Base-by-base conservation (phyloP, 2,797 vertebrate genomes). In the Cottoperca gobio region DNA sequence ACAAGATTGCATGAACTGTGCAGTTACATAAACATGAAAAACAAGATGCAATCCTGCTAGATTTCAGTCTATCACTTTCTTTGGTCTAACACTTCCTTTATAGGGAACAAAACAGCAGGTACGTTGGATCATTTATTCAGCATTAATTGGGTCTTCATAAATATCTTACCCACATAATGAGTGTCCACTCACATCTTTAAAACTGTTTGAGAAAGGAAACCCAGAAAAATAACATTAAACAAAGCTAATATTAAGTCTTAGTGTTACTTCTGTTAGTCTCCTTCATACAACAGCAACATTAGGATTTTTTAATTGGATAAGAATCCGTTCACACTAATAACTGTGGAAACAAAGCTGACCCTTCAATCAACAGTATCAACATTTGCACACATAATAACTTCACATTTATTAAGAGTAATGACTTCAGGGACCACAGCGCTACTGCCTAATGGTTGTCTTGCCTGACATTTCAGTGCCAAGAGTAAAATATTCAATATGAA, bases 21-120 rank as follows among this genome's bases (percentile, higher is more conserved):
- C 19, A 39, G 33, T 84, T 80, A 75, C 17, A 72, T 57, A 73
- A 83, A 90, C 42, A 60, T 31, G 45, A 61, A 82, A 81, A 84
- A 70, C 42, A 81, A 69, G 59, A 73, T 73, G 24, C 60, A 55
- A 82, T 69, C 43, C 35, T 39, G 42, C 13, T 46, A 70, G 55
- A 24, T 64, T 77, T 75, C 2, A 43, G 19, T 21, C 14, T 58
- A 11, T 48, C 31, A 42, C 17, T 68, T 26, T 54, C 24, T 59
- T 60, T 24, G 16, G 63, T 55, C 17, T 24, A 39, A 71, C 11
- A 59, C 60, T 23, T 52, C 33, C 57, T 63, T 57, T 52, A 39
- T 42, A 60, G 40, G 13, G 3, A 65, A 57, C 23, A 54, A 70
- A 80, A 68, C 16, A 26, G 16, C 17, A 43, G 24, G 19, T 53